Percentiles rank a stretch among this genome's conserved stretches.
Conservation (phyloP, 30 jellyfish, hydroid and myxozoan genomes). For the Sanderia malayensis region DNA sequence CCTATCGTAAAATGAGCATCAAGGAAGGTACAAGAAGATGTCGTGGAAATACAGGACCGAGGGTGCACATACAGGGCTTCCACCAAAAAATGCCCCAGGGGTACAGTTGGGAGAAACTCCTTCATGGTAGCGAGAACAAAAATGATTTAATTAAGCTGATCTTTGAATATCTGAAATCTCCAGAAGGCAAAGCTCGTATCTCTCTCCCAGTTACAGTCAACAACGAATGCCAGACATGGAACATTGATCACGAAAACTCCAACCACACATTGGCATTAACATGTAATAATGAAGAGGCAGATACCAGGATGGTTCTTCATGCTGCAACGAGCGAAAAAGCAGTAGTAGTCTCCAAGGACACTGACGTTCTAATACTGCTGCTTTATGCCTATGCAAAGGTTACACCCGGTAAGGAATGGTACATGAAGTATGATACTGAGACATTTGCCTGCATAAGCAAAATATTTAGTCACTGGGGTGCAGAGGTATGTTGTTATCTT, state of each 20-base stretch:
- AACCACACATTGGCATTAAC: neutral
- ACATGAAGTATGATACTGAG: neutral
- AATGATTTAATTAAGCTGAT: conserved; percentile 4
- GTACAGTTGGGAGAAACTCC: neutral
- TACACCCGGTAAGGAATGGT: neutral
- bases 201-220: neutral
- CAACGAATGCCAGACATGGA: neutral
- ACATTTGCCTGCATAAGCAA: conserved; percentile 4
- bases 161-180: neutral
- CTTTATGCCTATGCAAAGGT: neutral
- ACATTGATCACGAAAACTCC: neutral
- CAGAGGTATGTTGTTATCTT: neutral
- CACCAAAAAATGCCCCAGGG: conserved; percentile 6
- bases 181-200: neutral
- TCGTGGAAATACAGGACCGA: conserved; percentile 6
- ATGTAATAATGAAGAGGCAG: conserved; percentile 13
- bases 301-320: conserved; percentile 12
- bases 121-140: conserved; percentile 11
- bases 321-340: conserved; percentile 3
- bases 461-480: neutral
- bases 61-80: conserved; percentile 6
- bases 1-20: neutral
- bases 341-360: neutral
- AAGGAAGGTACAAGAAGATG: conserved; percentile 1
- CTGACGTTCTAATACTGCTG: neutral